These are phyloP conservation scores for Pomatostomus ruficeps DNA, from an alignment of 2,113 vertebrate species.

Conservation along the genomic window DNA sequence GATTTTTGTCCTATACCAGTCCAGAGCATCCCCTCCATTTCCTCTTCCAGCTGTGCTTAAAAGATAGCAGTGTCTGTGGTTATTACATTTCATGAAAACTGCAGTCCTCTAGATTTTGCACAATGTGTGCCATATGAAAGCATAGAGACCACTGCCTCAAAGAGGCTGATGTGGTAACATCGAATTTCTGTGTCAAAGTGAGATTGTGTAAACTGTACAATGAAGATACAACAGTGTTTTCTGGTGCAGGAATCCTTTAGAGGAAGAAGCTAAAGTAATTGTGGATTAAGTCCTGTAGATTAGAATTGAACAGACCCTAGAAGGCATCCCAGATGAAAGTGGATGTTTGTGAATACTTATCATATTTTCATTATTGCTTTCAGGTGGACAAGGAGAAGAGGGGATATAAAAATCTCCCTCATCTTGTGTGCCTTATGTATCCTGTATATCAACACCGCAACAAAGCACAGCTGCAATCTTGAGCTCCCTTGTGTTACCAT, in stretches of 20 bases:
- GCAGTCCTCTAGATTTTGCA: background rate
- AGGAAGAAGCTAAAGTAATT: background rate
- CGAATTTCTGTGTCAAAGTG: background rate
- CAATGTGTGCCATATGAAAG: rapidly evolving
- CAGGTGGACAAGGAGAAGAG: background rate
- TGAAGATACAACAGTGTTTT: background rate
- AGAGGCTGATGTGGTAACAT: background rate
- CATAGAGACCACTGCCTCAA: background rate
- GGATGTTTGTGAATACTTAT: background rate
- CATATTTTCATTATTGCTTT: background rate
- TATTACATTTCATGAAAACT: background rate
- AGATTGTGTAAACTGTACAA: background rate
- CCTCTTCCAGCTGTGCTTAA: background rate
- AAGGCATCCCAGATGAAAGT: background rate
- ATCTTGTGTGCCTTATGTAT: background rate
- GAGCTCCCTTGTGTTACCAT: background rate
- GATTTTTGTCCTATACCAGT: background rate
- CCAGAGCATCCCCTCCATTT: background rate
- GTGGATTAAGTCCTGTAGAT: background rate
- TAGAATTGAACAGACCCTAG: background rate
- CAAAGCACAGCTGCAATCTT: background rate
- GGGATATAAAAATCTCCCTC: background rate
- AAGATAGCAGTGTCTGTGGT: background rate
- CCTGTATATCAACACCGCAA: background rate
- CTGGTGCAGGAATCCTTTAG: background rate